These are phyloP conservation scores for Onychomys leucogaster DNA, from an alignment of 2,797 vertebrate genomes.

Conservation along the genomic window DNA sequence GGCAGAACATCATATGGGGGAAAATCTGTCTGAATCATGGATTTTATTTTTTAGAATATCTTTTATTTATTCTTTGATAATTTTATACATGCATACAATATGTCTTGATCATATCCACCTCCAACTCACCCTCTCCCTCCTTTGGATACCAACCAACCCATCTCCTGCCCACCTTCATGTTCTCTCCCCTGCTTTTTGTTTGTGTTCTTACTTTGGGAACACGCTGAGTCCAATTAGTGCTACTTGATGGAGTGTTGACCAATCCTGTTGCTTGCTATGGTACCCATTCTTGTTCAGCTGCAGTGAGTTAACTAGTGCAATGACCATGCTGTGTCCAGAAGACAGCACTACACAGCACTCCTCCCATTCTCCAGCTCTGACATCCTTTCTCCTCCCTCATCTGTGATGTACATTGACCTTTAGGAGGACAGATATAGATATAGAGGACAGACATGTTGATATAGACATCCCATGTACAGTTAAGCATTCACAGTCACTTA, in stretches of 20 bases:
- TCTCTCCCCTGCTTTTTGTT: background rate
- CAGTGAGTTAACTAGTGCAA: background rate
- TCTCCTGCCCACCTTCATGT: background rate
- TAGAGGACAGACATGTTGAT: background rate
- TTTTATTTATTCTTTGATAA: conserved; percentile 18
- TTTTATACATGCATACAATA: background rate
- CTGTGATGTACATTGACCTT: background rate
- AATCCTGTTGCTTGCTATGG: background rate
- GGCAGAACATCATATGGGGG: conserved; percentile 55
- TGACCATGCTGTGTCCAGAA: background rate
- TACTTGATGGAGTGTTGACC: background rate
- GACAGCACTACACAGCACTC: background rate
- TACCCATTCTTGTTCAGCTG: background rate
- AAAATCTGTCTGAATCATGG: conserved; percentile 62
- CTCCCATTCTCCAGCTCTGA: background rate
- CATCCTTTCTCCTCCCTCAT: background rate
- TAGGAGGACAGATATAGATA: background rate
- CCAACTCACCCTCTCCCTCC: background rate
- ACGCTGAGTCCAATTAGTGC: background rate
- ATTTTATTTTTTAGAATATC: conserved; percentile 42
- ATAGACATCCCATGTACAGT: background rate
- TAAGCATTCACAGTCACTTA: background rate
- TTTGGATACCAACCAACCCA: background rate
- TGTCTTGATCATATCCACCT: background rate
- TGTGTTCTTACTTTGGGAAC: background rate